Base-by-base conservation (phyloP, 1,140 invertebrate species). In the Ceratoteleas bidentatus region DNA sequence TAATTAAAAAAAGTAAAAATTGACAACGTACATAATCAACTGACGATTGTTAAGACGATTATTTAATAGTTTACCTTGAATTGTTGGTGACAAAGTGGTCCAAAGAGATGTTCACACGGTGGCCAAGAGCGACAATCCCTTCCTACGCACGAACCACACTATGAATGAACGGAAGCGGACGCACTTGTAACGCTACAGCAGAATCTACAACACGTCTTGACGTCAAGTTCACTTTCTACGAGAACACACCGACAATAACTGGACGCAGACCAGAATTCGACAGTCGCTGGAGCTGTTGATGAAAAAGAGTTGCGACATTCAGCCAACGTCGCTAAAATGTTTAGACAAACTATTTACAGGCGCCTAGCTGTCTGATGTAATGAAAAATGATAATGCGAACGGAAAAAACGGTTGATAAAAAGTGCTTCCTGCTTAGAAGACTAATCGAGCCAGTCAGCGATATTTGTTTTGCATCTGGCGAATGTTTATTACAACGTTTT, bases 131-230 rank as follows among this genome's bases (percentile, higher is more conserved):
- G 58, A 64, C 49, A 49, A 58, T 64, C 65, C 58, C 65, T 69
- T 62, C 74, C 74, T 64, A 77, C 65, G 58, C 75, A 16, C 24
- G 33, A 64, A 56, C 58, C 53, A 65, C 47, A 70, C 60, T 78
- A 76, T 69, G 66, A 78, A 78, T 70, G 75, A 78, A 70, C 66
- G 66, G 65, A 77, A 77, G 74, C 69, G 57, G 50, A 64, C 69
- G 68, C 64, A 62, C 56, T 62, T 62, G 47, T 76, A 24, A 45
- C 6, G 5, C 3, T 57, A 40, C 64, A 47, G 47, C 61, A 66
- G 64, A 74, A 61, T 77, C 49, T 58, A 43, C 10, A 14, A 36
- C 43, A 49, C 16, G 49, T 60, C 74, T 77, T 77, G 57, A 76
- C 52, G 65, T 77, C 65, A 77, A 77, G 52, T 77, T 77, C 60